Conservation (phyloP, 1,140 invertebrate species). For the Latrodectus geometricus region DNA sequence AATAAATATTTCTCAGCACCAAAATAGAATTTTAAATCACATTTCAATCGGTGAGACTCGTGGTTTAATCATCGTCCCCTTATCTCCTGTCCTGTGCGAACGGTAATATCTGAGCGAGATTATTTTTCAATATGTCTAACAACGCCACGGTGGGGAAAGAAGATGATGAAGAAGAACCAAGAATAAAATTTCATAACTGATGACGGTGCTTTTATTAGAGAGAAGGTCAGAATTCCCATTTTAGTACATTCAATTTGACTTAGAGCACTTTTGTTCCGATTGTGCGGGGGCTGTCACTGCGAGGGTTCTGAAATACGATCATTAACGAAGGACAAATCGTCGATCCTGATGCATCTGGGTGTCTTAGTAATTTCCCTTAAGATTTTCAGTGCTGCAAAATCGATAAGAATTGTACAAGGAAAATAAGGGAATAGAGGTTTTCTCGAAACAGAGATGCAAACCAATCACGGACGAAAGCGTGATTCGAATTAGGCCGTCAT, state of each 20-base stretch:
- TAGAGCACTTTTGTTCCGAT: not conserved
- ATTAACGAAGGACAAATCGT: slow-evolving; percentile 41
- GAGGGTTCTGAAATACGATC: not conserved
- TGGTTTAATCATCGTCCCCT: not conserved
- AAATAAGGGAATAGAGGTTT: not conserved
- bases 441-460: slow-evolving; percentile 43
- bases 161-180: not conserved
- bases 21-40: not conserved
- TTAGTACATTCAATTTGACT: slow-evolving; percentile 54
- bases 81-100: not conserved
- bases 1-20: too few relatives aligned
- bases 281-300: not conserved
- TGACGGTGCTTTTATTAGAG: slow-evolving; percentile 25
- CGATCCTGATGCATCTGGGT: slow-evolving; percentile 52
- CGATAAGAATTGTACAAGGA: slow-evolving; percentile 50
- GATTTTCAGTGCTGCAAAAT: slow-evolving; percentile 49
- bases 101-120: not conserved
- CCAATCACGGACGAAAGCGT: slow-evolving; percentile 42
- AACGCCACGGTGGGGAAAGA: not conserved
- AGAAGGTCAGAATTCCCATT: slow-evolving; percentile 34
- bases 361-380: slow-evolving; percentile 59
- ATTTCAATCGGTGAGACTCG: not conserved
- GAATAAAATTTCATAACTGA: slow-evolving; percentile 15
- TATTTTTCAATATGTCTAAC: not conserved
- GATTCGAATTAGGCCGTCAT: slow-evolving; percentile 51